Evolutionary conservation across 2,113 vertebrate species (phyloP).

Genomic region (Prunella himalayana): DNA sequence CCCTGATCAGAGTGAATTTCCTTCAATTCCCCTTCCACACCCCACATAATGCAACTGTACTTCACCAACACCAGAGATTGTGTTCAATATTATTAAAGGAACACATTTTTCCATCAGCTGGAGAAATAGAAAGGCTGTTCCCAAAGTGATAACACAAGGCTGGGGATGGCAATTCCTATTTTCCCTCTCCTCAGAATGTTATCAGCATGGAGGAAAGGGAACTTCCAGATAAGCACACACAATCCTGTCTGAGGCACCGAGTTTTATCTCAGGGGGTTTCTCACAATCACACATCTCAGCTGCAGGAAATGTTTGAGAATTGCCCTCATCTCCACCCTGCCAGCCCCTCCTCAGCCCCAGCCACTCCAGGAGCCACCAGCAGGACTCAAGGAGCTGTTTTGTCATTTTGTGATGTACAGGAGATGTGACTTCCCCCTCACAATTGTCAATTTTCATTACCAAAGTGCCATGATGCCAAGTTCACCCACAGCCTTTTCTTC

Average conservation of each 20-base stretch:
- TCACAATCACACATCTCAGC: background rate
- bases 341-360: background rate
- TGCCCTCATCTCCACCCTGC: background rate
- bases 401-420: rapidly evolving
- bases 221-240: background rate
- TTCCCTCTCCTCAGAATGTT: background rate
- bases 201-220: background rate
- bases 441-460: too few relatives aligned
- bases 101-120: background rate
- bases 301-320: background rate
- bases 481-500: background rate
- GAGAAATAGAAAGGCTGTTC: background rate
- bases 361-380: background rate
- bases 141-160: background rate
- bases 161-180: background rate
- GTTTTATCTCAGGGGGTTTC: background rate
- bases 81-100: background rate
- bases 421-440: rapidly evolving
- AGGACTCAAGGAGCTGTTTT: background rate
- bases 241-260: background rate
- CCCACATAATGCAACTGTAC: background rate
- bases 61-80: background rate
- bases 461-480: background rate
- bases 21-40: background rate
- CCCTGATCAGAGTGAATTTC: background rate